Evolutionary conservation across 2,888 invertebrate species (phyloP).

Genomic region (Mechanitis mazaeus): DNA sequence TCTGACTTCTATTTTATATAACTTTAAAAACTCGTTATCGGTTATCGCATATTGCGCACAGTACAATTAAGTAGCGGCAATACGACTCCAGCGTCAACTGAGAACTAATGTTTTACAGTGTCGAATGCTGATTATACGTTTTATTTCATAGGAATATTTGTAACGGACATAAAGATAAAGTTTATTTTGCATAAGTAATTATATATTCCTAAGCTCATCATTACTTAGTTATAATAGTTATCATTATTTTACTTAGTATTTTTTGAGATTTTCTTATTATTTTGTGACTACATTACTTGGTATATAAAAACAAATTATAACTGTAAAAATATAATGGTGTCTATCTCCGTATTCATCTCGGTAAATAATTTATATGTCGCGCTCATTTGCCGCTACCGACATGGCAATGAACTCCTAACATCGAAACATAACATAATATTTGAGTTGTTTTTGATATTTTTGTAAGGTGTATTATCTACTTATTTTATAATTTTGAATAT

Average conservation of each 20-base stretch:
- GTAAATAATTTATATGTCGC: constrained; percentile 1
- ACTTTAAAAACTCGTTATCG: background rate
- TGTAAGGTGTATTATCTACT: too few relatives aligned
- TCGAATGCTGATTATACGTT: background rate
- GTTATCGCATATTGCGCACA: background rate
- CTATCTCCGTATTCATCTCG: constrained; percentile 3
- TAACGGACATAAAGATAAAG: background rate
- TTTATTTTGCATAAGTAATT: too few relatives aligned
- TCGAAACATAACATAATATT: background rate
- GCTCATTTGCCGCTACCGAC: constrained; percentile 1
- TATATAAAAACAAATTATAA: background rate
- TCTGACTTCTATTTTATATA: background rate
- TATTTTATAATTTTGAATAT: too few relatives aligned
- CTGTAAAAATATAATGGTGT: constrained; percentile 3
- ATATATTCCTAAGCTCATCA: too few relatives aligned
- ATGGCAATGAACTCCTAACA: constrained; percentile 5
- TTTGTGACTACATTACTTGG: background rate
- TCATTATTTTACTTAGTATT: too few relatives aligned
- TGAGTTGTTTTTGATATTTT: too few relatives aligned
- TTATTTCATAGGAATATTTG: background rate
- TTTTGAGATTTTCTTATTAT: too few relatives aligned
- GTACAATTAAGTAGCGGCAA: constrained; percentile 7
- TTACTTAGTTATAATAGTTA: too few relatives aligned
- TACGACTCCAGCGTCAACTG: constrained; percentile 5
- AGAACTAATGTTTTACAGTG: constrained; percentile 7